phyloP scores from a whole-genome alignment of 1,140 invertebrate genomes.

The Lepidostoma basale region DNA sequence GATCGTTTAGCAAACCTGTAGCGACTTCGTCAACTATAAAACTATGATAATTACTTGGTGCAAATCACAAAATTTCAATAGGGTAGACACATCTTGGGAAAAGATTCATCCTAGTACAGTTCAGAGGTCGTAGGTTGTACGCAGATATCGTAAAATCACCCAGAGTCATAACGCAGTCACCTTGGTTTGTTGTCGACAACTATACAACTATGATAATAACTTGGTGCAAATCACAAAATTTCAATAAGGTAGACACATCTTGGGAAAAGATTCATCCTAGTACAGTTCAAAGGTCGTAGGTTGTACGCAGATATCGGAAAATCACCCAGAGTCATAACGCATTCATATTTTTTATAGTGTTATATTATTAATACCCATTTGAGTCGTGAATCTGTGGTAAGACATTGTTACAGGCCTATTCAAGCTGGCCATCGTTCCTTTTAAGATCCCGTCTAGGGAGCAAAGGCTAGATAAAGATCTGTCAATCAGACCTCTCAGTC shows the following conservation, averaged over 20 bases:
- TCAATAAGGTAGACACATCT: too few relatives aligned
- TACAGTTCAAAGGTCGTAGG: not conserved
- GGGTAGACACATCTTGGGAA: too few relatives aligned
- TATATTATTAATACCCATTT: conserved; percentile 11
- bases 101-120: not conserved
- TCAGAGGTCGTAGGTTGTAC: not conserved
- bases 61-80: too few relatives aligned
- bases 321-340: not conserved
- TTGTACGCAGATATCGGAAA: conserved; percentile 9
- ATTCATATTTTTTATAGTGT: conserved; percentile 15
- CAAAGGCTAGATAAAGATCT: conserved; percentile 44
- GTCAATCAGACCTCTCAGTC: conserved; percentile 35
- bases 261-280: not conserved
- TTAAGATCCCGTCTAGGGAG: conserved; percentile 10
- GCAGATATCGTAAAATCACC: conserved; percentile 8
- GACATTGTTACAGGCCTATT: conserved; percentile 13
- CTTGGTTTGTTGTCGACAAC: too few relatives aligned
- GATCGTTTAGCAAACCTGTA: too few relatives aligned
- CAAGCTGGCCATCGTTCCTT: not conserved
- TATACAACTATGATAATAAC: too few relatives aligned
- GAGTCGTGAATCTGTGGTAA: conserved; percentile 3
- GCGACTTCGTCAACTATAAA: too few relatives aligned
- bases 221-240: too few relatives aligned
- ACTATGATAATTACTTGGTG: too few relatives aligned
- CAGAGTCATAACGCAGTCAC: conserved; percentile 5